Base-by-base conservation (phyloP, 2,888 invertebrate genomes). In the Ptychoptera albimana region DNA sequence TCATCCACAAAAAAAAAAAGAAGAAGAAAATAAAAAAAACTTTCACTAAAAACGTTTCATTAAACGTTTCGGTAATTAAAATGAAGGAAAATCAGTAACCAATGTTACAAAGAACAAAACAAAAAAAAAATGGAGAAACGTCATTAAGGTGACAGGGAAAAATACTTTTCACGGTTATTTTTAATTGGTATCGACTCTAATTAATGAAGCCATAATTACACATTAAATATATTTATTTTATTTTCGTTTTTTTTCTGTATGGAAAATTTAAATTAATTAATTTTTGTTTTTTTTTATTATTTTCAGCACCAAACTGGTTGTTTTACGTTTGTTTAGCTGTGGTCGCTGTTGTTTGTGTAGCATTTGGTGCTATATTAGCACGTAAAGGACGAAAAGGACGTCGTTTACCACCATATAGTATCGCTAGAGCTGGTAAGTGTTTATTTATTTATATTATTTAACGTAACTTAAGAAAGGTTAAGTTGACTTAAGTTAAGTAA, bases 241-340 rank as follows among this genome's bases (percentile, higher is more conserved):
- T 41, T 41, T 37, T 37, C 14, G 9, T 36, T 46, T 12, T 38
- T 44, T 8, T 32, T 32, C 6, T 30, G 7, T 8, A 30, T 30
- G 7, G 30, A 30, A 30, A 8, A 8, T 30, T 29, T 39, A 30
- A n/a, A 5, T 39, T 29, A 39, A 29, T 11, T 30, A 11, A 3
- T 31, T 32, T 40, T 39, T 39, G 14, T 40, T 40, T 40, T 31
- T 11, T 39, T 23, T 10, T 23, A 3, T 39, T 29, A 8, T 45
- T 47, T 46, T 14, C 53, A 64, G 64, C 62, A 52, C 63, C 61
- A 45, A 63, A 65, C 55, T 64, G 62, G 63, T 57, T 62, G n/a
- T 53, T 64, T n/a, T 65, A 63, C 49, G 50, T 65, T 50, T 62
- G 62, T 15, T 54, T 64, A 46, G 58, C 60, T n/a, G 61, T 64